phyloP scores from a whole-genome alignment of 2,113 vertebrate genomes.

The Takifugu flavidus region DNA sequence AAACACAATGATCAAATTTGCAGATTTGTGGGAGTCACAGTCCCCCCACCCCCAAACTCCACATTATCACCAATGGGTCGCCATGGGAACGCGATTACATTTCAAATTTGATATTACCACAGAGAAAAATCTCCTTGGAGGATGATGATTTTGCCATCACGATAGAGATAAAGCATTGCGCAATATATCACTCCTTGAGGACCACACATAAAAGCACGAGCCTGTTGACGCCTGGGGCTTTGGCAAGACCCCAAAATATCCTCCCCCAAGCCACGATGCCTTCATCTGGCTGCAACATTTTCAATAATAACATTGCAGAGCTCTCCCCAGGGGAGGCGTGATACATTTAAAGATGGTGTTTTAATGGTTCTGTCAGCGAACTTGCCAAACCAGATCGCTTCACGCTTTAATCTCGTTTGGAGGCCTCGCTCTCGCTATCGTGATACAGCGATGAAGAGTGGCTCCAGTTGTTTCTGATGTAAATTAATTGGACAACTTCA shows the following conservation, averaged over 20 bases:
- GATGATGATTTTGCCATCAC: constrained; percentile 44
- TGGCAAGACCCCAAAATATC: constrained; percentile 66
- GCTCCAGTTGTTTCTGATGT: constrained; percentile 40
- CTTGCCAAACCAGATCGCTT: constrained; percentile 61
- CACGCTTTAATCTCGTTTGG: constrained; percentile 24
- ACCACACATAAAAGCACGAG: constrained; percentile 67
- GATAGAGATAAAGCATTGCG: constrained; percentile 60
- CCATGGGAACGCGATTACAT: constrained; percentile 30
- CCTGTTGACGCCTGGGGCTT: constrained; percentile 75
- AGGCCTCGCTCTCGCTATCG: constrained; percentile 19
- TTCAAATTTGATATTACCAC: constrained; percentile 35
- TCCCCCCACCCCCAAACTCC: background rate
- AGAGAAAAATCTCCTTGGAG: constrained; percentile 28
- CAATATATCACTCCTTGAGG: constrained; percentile 64
- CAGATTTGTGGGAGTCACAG: background rate
- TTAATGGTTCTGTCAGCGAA: constrained; percentile 66
- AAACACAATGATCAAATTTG: background rate
- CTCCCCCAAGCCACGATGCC: constrained; percentile 63
- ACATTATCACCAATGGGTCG: constrained; percentile 1
- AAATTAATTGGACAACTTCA: constrained; percentile 22
- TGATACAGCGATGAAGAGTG: constrained; percentile 22
- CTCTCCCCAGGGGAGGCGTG: constrained; percentile 59
- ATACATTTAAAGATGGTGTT: constrained; percentile 63
- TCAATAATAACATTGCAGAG: constrained; percentile 61
- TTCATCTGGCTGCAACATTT: constrained; percentile 76